phyloP scores from a whole-genome alignment of 2,888 invertebrate species.

The Scaptomyza tumidula region DNA sequence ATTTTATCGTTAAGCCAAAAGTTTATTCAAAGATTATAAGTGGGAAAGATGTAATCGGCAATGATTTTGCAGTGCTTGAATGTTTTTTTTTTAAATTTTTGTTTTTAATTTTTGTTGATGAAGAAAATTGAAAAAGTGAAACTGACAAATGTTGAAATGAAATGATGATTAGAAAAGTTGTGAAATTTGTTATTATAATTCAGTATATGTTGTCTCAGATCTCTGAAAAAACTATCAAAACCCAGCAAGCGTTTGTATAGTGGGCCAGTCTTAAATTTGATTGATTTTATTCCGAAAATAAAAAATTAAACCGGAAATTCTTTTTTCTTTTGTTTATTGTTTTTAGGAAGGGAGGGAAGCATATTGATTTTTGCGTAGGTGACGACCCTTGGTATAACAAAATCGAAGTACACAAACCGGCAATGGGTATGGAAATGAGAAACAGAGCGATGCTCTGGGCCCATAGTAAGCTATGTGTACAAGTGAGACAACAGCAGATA shows the following conservation, averaged over 20 bases:
- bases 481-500: constrained; percentile 57
- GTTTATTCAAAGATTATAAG: constrained; percentile 17
- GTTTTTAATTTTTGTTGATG: constrained; percentile 54
- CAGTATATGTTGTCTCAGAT: constrained; percentile 34
- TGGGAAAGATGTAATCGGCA: constrained; percentile 11
- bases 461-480: constrained; percentile 19
- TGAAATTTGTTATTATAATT: constrained; percentile 31
- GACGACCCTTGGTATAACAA: constrained; percentile 27
- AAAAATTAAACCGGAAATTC: neutral
- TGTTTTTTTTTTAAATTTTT: constrained; percentile 45
- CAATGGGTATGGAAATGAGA: constrained; percentile 10
- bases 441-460: constrained; percentile 27
- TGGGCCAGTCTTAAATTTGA: constrained; percentile 32
- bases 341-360: neutral
- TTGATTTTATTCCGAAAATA: constrained; percentile 38
- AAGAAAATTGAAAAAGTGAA: constrained; percentile 45
- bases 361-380: constrained; percentile 62
- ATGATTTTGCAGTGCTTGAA: constrained; percentile 23
- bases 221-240: neutral
- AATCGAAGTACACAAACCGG: constrained; percentile 4
- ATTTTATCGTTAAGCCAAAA: constrained; percentile 38
- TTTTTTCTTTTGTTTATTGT: constrained; percentile 15
- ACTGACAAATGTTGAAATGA: constrained; percentile 47
- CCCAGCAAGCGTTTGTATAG: neutral
- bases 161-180: constrained; percentile 15